These are phyloP conservation scores for Casuarius casuarius DNA, from an alignment of 2,113 vertebrate species.

Conservation along the genomic window DNA sequence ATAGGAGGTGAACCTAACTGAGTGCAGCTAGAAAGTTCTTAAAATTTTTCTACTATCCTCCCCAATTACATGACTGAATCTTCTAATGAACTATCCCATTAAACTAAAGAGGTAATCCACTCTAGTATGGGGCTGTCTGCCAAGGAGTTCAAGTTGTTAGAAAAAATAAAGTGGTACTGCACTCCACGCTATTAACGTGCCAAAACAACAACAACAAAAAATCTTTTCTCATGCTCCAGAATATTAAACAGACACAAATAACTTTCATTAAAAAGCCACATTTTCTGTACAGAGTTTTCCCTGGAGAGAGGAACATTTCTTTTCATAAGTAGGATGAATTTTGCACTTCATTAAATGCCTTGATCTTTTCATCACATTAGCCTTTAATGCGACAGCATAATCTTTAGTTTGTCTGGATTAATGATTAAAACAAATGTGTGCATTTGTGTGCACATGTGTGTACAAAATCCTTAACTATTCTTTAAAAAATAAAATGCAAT, in stretches of 20 bases:
- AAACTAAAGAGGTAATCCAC: slow-evolving; percentile 22
- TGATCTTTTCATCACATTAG: slow-evolving; percentile 62
- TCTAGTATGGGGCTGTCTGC: neutral
- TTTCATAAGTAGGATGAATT: slow-evolving; percentile 47
- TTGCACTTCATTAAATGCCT: slow-evolving; percentile 69
- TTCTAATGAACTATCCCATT: slow-evolving; percentile 23
- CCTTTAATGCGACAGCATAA: slow-evolving; percentile 29
- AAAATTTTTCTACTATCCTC: neutral
- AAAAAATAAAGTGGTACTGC: slow-evolving; percentile 6
- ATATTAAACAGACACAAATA: slow-evolving; percentile 66
- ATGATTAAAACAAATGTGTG: neutral
- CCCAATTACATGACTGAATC: neutral
- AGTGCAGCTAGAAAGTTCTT: neutral
- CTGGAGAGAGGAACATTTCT: slow-evolving; percentile 42
- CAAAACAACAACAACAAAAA: slow-evolving; percentile 41
- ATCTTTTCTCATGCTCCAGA: slow-evolving; percentile 48
- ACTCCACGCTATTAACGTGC: slow-evolving; percentile 32
- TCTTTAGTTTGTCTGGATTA: slow-evolving; percentile 57
- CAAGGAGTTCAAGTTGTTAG: slow-evolving; percentile 20
- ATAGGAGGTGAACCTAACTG: neutral
- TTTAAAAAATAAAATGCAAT: neutral
- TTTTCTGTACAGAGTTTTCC: slow-evolving; percentile 50
- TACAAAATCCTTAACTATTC: neutral
- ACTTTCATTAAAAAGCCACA: slow-evolving; percentile 59
- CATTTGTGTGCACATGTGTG: neutral